Evolutionary conservation across 1,140 invertebrate species (phyloP).

Genomic region (Trichonephila clavata): DNA sequence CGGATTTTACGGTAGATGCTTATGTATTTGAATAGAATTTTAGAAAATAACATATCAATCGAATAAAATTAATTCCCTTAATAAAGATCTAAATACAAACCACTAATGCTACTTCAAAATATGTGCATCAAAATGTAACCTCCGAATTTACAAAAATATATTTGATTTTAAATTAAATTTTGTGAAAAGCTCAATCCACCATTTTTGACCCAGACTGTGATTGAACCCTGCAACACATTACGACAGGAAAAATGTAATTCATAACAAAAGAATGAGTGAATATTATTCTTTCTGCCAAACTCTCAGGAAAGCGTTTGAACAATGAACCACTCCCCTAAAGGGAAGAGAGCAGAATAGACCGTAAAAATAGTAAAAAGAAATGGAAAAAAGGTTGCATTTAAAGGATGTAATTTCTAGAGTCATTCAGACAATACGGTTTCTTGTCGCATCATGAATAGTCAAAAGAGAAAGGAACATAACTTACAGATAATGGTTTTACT

Average conservation of each 20-base stretch:
- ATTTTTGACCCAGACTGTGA: neutral
- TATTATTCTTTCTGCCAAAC: constrained; percentile 30
- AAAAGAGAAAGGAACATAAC: constrained; percentile 34
- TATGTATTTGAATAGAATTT: too few relatives aligned
- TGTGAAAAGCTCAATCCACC: neutral
- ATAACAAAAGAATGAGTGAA: constrained; percentile 43
- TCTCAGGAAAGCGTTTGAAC: constrained; percentile 32
- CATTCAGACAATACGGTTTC: constrained; percentile 40
- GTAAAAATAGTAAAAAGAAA: neutral
- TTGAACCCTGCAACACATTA: neutral
- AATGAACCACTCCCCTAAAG: constrained; percentile 26
- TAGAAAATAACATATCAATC: too few relatives aligned
- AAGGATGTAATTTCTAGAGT: constrained; percentile 45
- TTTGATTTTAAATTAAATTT: too few relatives aligned
- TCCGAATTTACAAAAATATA: too few relatives aligned
- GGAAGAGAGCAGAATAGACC: neutral
- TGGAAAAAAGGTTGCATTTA: neutral
- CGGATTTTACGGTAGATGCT: too few relatives aligned
- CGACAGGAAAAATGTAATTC: constrained; percentile 40
- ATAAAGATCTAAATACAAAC: too few relatives aligned
- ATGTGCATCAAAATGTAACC: too few relatives aligned
- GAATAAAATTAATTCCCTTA: too few relatives aligned
- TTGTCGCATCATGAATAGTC: constrained; percentile 19
- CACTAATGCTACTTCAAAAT: too few relatives aligned
- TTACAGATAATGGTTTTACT: constrained; percentile 49